These are phyloP conservation scores for Acrocyrtus sp. DNA, from an alignment of 2,888 invertebrate genomes.

Conservation along the genomic window DNA sequence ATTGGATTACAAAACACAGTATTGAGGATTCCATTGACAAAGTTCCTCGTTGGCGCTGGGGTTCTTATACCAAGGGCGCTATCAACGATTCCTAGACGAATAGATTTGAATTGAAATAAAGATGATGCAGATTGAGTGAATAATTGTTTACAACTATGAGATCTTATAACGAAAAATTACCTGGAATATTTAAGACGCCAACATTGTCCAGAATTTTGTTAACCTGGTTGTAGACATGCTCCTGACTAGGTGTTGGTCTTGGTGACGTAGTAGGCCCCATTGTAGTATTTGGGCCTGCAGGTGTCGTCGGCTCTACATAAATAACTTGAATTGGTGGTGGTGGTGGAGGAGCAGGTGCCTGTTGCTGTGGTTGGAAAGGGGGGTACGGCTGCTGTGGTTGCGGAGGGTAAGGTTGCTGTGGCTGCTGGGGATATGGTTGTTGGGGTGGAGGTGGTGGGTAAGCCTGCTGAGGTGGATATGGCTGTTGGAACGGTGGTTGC, in stretches of 20 bases:
- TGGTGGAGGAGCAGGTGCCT: conserved; percentile 7
- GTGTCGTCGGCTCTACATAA: conserved; percentile 16
- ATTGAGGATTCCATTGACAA: conserved; percentile 46
- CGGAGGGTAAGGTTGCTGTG: neutral
- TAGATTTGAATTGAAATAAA: neutral
- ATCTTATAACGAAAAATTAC: too few relatives aligned
- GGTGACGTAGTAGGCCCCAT: neutral
- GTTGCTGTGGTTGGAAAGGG: neutral
- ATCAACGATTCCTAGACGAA: conserved; percentile 19
- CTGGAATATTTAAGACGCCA: conserved; percentile 26
- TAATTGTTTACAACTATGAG: neutral
- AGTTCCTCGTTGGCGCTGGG: conserved; percentile 35
- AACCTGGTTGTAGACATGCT: conserved; percentile 46
- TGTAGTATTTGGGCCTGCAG: neutral
- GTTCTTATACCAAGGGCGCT: conserved; percentile 37
- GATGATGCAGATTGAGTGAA: neutral
- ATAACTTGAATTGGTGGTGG: conserved; percentile 26
- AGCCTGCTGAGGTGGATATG: neutral
- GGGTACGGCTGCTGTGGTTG: neutral
- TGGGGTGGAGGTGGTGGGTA: neutral
- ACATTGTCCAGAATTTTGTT: conserved; percentile 45
- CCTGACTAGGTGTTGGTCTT: conserved; percentile 29
- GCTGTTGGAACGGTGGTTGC: conserved; percentile 1
- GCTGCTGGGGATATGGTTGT: neutral
- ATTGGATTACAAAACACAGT: conserved; percentile 49